phyloP scores from a whole-genome alignment of 1,140 invertebrate species.

The Uloborus diversus region DNA sequence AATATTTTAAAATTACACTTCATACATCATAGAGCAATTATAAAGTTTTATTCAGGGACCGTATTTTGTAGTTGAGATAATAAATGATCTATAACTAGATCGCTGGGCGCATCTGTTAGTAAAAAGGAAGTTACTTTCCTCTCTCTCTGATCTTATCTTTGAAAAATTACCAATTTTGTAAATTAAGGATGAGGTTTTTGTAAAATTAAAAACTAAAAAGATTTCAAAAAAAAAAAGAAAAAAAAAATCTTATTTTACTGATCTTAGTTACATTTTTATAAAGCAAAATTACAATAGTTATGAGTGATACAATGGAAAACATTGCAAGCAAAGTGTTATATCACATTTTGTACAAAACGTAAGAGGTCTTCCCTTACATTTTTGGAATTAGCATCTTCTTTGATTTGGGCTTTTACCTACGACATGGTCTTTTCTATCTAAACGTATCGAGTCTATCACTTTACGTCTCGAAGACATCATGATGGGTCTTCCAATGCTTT shows the following conservation, averaged over 20 bases:
- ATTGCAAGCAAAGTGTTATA: background rate
- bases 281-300: background rate
- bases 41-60: background rate
- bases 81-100: slow-evolving; percentile 2
- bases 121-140: too few species aligned
- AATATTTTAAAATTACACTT: background rate
- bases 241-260: background rate
- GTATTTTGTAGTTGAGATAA: slow-evolving; percentile 1
- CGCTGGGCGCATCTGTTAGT: background rate
- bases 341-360: slow-evolving; percentile 8
- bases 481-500: too few species aligned
- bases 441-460: too few species aligned
- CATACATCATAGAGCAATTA: background rate
- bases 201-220: background rate
- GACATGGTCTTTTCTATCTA: too few species aligned
- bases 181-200: background rate
- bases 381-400: slow-evolving; percentile 20
- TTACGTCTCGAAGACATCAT: too few species aligned
- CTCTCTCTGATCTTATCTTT: background rate
- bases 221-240: background rate
- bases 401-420: too few species aligned
- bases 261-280: background rate
- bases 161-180: background rate
- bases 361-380: background rate
- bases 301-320: slow-evolving; percentile 1